Conservation (phyloP, 2,797 vertebrate species). For the Enteromius trimaculatus region DNA sequence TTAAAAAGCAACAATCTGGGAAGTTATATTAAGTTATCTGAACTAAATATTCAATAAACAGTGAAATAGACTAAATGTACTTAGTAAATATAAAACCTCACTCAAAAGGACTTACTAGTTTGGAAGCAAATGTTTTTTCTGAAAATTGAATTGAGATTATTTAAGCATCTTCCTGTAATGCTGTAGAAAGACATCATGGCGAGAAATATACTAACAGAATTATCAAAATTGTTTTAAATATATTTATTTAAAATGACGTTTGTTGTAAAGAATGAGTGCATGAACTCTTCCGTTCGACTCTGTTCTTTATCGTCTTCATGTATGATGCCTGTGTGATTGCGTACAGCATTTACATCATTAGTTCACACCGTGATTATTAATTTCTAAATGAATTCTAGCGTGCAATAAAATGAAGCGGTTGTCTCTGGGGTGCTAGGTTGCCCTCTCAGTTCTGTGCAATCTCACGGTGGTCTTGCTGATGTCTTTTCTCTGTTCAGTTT, state of each 20-base stretch:
- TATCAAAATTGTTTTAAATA: background rate
- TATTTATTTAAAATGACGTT: background rate
- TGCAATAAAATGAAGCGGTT: background rate
- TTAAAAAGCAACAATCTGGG: no score
- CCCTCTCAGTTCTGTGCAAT: background rate
- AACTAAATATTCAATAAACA: background rate
- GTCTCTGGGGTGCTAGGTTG: constrained; percentile 10
- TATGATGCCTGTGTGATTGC: background rate
- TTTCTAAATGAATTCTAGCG: background rate
- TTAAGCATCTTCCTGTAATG: background rate
- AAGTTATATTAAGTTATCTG: background rate
- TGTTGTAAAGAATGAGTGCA: background rate
- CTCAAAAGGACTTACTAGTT: background rate
- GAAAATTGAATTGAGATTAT: background rate
- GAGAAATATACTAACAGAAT: no score
- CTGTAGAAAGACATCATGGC: background rate
- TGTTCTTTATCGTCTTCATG: background rate
- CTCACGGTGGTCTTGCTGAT: background rate
- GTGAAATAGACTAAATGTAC: background rate
- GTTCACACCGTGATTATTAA: background rate
- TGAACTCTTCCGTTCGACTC: background rate
- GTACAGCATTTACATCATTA: background rate
- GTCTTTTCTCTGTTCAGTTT: constrained; percentile 5
- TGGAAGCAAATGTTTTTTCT: background rate
- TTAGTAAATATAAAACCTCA: no score